These are phyloP conservation scores for Gracilinanus agilis DNA, from an alignment of 2,113 vertebrate genomes.

Conservation along the genomic window DNA sequence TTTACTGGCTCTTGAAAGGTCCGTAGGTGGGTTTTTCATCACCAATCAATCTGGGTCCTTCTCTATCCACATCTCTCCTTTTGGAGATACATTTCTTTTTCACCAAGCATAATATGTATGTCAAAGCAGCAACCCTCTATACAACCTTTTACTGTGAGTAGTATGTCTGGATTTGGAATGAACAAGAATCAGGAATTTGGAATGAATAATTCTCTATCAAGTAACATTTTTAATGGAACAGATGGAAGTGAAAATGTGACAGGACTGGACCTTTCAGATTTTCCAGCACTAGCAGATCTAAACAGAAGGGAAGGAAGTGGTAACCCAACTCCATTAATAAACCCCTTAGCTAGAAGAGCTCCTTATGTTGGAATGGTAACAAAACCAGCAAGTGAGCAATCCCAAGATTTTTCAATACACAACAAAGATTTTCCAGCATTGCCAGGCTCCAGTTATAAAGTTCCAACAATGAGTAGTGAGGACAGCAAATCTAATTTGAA, in stretches of 20 bases:
- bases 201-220: conserved; percentile 99
- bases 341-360: conserved; percentile 97
- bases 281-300: conserved; percentile 98
- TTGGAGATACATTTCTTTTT: no score
- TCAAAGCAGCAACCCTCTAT: conserved; percentile 99
- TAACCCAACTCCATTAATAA: conserved; percentile 98
- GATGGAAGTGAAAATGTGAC: conserved; percentile 99
- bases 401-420: conserved; percentile 99
- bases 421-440: conserved; percentile 99
- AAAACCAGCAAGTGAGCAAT: conserved; percentile 98
- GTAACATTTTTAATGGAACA: conserved; percentile 99
- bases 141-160: conserved; percentile 86
- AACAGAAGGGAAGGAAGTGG: conserved; percentile 99
- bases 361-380: conserved; percentile 99
- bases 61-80: no score
- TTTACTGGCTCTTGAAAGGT: no score
- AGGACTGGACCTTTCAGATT: conserved; percentile 99
- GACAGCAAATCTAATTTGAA: conserved; percentile 99
- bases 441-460: conserved; percentile 99
- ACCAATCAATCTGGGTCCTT: no score
- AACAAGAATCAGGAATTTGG: conserved; percentile 99
- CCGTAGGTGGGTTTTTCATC: no score
- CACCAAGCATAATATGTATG: conserved; percentile 96
- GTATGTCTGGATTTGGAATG: conserved; percentile 99
- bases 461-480: conserved; percentile 96